phyloP scores from a whole-genome alignment of 2,888 invertebrate species.

The Pediacus dermestoides region DNA sequence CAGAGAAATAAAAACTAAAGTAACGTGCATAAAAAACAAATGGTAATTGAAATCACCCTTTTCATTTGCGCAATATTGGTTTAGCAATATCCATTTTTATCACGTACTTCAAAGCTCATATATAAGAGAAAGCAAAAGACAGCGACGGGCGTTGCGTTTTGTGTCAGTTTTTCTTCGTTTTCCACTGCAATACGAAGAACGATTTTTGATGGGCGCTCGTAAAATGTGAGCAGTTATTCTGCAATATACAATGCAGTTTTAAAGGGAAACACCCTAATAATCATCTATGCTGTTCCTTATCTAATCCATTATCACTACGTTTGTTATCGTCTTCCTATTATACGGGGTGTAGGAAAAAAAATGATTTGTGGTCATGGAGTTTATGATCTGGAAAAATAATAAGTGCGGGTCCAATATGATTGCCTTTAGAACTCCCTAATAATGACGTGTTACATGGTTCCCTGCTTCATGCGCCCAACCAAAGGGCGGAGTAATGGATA shows the following conservation, averaged over 20 bases:
- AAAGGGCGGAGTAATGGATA: constrained; percentile 24
- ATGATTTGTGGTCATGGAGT: constrained; percentile 38
- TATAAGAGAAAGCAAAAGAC: no score
- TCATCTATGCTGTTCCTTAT: constrained; percentile 29
- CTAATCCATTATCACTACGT: constrained; percentile 23
- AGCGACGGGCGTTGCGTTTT: no score
- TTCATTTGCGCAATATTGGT: no score
- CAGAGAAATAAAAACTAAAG: no score
- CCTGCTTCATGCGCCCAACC: constrained; percentile 12
- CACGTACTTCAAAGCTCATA: no score
- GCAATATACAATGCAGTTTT: constrained; percentile 34
- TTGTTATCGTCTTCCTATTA: constrained; percentile 22
- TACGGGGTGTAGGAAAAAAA: constrained; percentile 22
- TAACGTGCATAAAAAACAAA: no score
- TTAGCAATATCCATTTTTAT: no score
- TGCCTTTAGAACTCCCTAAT: constrained; percentile 37
- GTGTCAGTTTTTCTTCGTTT: no score
- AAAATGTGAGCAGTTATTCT: constrained; percentile 37
- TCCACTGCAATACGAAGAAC: constrained; percentile 14
- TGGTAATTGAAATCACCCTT: no score
- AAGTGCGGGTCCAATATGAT: constrained; percentile 42
- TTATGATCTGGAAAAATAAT: constrained; percentile 44
- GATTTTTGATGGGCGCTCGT: constrained; percentile 30
- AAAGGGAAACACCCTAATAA: constrained; percentile 29
- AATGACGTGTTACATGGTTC: constrained; percentile 34